A percentile compares a stretch with the other conserved stretches of the same genome.
Evolutionary conservation across 2,113 vertebrate species (phyloP).

Genomic region (Serilophus lunatus): DNA sequence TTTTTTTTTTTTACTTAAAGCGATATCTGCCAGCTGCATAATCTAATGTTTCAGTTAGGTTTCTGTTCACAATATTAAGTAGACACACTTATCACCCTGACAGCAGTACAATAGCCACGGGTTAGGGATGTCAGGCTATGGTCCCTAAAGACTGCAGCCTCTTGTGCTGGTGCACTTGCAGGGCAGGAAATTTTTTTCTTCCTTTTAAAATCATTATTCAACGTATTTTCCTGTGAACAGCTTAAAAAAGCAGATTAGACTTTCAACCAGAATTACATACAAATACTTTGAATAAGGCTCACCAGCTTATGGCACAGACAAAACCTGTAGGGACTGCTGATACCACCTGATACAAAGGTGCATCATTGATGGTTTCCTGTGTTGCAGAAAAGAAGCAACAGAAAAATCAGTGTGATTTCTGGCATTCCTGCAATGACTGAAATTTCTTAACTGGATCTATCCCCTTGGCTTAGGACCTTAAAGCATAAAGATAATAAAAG

Average conservation of each 20-base stretch:
- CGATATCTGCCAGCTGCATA: not conserved
- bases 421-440: not conserved
- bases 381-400: not conserved
- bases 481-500: not conserved
- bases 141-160: not conserved
- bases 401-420: not conserved
- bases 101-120: not conserved
- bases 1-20: not conserved
- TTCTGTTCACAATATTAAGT: not conserved
- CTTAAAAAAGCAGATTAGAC: not conserved
- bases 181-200: not conserved
- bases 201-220: not conserved
- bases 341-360: not conserved
- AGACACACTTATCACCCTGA: not conserved
- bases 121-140: not conserved
- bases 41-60: not conserved
- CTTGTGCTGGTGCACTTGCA: not conserved
- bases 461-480: not conserved
- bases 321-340: not conserved
- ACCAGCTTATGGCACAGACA: not conserved
- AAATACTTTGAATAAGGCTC: not conserved
- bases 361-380: not conserved
- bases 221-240: not conserved
- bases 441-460: not conserved
- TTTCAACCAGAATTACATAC: not conserved